Conservation (phyloP, 2,797 vertebrate species). For the Discoglossus pictus region DNA sequence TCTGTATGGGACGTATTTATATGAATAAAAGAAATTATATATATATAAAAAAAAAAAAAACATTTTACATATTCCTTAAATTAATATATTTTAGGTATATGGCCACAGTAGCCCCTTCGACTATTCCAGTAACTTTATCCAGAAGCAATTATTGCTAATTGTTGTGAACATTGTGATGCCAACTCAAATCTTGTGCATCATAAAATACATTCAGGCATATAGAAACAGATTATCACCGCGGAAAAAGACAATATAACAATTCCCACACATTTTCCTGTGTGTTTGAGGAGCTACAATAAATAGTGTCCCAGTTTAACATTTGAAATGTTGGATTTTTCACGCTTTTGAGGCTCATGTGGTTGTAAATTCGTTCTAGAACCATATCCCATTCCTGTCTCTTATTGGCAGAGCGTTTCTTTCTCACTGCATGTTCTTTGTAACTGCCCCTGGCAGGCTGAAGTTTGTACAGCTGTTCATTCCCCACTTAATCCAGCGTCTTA, state of each 20-base stretch:
- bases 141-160: not conserved
- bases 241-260: constrained; percentile 24
- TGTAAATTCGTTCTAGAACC: constrained; percentile 48
- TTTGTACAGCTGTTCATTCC: constrained; percentile 69
- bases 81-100: not conserved
- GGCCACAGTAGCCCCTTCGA: too few relatives aligned
- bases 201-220: constrained; percentile 36
- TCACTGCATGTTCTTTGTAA: constrained; percentile 49
- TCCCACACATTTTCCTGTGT: constrained; percentile 16
- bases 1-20: too few relatives aligned
- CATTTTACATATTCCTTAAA: too few relatives aligned
- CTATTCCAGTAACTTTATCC: not conserved
- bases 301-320: constrained; percentile 6
- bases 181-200: constrained; percentile 11
- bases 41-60: too few relatives aligned
- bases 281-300: constrained; percentile 11
- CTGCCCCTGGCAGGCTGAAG: constrained; percentile 50
- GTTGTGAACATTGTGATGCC: constrained; percentile 4
- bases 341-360: constrained; percentile 42
- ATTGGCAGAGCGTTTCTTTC: constrained; percentile 47
- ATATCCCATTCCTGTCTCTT: constrained; percentile 38
- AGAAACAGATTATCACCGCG: constrained; percentile 42
- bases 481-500: constrained; percentile 60
- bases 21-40: too few relatives aligned
- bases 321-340: constrained; percentile 34